These are phyloP conservation scores for Serrognathus titanus DNA, from an alignment of 2,888 invertebrate genomes.

Conservation along the genomic window DNA sequence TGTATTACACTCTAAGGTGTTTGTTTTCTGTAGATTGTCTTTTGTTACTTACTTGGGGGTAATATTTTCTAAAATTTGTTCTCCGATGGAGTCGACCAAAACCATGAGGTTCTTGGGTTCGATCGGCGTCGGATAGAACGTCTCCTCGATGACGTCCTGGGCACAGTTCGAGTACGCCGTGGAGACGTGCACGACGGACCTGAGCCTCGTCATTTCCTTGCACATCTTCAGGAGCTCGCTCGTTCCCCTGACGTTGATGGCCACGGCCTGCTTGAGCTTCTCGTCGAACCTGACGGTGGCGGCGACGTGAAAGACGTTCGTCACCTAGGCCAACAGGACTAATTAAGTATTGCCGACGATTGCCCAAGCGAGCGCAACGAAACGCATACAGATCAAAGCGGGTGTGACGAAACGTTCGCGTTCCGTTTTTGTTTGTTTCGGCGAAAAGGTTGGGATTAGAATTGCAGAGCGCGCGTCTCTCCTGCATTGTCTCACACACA, in stretches of 20 bases:
- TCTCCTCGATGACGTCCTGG: conserved; percentile 30
- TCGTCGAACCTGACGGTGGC: conserved; percentile 69
- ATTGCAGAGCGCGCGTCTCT: too few relatives aligned
- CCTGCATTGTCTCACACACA: too few relatives aligned
- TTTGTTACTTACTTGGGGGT: conserved; percentile 55
- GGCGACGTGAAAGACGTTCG: conserved; percentile 57
- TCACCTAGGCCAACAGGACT: conserved; percentile 33
- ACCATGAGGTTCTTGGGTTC: conserved; percentile 52
- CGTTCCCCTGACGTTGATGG: conserved; percentile 71
- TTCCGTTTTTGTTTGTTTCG: too few relatives aligned
- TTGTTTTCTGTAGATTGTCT: too few relatives aligned
- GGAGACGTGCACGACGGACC: conserved; percentile 58
- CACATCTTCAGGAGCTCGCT: conserved; percentile 63
- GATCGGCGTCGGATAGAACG: conserved; percentile 53
- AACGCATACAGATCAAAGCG: background rate
- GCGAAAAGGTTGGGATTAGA: too few relatives aligned
- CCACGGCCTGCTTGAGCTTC: conserved; percentile 66
- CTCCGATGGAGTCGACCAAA: conserved; percentile 53
- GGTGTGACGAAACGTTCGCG: background rate
- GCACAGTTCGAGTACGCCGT: conserved; percentile 59
- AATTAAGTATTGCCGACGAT: background rate
- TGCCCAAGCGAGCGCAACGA: background rate
- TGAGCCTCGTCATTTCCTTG: conserved; percentile 61
- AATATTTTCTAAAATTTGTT: conserved; percentile 53
- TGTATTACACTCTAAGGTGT: background rate